Evolutionary conservation across 2,113 vertebrate species (phyloP).

Genomic region (Callocephalon fimbriatum): DNA sequence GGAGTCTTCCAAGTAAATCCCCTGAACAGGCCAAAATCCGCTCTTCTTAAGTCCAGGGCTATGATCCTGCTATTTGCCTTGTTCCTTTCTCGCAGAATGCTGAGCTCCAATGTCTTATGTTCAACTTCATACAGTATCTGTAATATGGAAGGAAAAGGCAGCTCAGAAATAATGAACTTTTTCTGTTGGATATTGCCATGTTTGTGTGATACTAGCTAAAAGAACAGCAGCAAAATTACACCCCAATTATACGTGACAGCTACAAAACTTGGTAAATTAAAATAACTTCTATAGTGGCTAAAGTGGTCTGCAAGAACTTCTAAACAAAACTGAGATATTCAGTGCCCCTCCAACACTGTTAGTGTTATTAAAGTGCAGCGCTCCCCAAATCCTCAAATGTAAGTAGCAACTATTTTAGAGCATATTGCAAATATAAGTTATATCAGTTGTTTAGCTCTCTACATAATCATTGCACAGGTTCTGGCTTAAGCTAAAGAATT

Average conservation of each 20-base stretch:
- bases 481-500: background rate
- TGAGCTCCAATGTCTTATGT: background rate
- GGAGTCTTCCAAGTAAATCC: background rate
- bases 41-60: background rate
- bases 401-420: background rate
- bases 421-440: background rate
- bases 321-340: background rate
- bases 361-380: background rate
- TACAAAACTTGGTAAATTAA: background rate
- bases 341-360: background rate
- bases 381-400: background rate
- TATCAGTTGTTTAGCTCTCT: background rate
- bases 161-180: background rate
- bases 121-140: background rate
- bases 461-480: background rate
- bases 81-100: background rate
- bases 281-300: background rate
- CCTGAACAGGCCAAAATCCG: background rate
- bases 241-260: background rate
- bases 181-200: background rate
- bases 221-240: background rate
- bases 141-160: background rate
- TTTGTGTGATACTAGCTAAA: background rate
- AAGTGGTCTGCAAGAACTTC: background rate
- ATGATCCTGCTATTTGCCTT: background rate